Conservation (phyloP, 2,888 invertebrate species). For the Ferdinandea cuprea region DNA sequence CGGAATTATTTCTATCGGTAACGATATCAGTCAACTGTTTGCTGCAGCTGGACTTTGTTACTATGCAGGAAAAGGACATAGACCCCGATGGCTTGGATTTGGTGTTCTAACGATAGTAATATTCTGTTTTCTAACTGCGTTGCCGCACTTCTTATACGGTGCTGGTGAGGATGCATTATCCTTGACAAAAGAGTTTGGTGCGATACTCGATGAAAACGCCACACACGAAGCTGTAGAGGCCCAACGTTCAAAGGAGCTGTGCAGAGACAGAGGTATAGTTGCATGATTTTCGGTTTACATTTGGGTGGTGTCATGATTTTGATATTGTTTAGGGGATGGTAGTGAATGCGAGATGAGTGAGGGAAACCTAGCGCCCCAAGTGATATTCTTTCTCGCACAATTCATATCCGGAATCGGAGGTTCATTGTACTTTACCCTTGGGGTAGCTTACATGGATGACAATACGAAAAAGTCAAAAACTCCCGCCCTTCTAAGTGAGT, state of each 20-base stretch:
- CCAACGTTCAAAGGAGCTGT: slow-evolving; percentile 85
- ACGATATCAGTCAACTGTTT: slow-evolving; percentile 89
- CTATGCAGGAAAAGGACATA: slow-evolving; percentile 88
- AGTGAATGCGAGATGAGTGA: slow-evolving; percentile 84
- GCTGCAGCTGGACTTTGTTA: slow-evolving; percentile 87
- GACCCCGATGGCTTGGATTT: slow-evolving; percentile 89
- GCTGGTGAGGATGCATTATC: slow-evolving; percentile 87
- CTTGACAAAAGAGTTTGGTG: slow-evolving; percentile 86
- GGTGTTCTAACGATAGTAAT: slow-evolving; percentile 85
- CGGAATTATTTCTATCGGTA: slow-evolving; percentile 89
- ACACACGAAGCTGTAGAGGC: slow-evolving; percentile 83
- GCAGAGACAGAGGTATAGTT: slow-evolving; percentile 82
- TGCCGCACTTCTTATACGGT: slow-evolving; percentile 88
- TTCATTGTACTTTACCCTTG: slow-evolving; percentile 87
- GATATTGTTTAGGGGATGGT: slow-evolving; percentile 75
- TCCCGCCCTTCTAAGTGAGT: slow-evolving; percentile 88
- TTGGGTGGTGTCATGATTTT: no score
- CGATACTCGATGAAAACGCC: slow-evolving; percentile 82
- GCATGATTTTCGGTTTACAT: no score
- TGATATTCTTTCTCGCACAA: slow-evolving; percentile 87
- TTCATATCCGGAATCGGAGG: slow-evolving; percentile 89
- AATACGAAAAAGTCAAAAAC: slow-evolving; percentile 90
- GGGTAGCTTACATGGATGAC: slow-evolving; percentile 90
- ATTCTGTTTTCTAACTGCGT: slow-evolving; percentile 87
- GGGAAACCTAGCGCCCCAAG: slow-evolving; percentile 86